These are phyloP conservation scores for Eupristina koningsbergeri DNA, from an alignment of 1,140 invertebrate genomes.

Conservation along the genomic window DNA sequence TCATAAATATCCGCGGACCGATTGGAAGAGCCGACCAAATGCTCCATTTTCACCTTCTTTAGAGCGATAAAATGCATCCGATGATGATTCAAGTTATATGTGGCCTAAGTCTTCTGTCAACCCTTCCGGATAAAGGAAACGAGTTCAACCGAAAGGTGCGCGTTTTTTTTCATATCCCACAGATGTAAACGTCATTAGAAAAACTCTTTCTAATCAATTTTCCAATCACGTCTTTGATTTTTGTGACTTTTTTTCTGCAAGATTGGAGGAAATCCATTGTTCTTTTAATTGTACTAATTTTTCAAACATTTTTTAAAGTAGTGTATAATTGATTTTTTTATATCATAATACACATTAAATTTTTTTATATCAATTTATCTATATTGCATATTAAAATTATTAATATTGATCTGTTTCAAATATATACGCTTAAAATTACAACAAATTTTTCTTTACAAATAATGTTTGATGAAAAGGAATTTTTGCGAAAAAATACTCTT, in stretches of 20 bases:
- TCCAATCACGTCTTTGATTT: not conserved
- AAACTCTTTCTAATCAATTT: slow-evolving; percentile 28
- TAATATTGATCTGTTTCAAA: too few relatives aligned
- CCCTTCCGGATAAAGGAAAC: not conserved
- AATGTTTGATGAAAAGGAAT: too few relatives aligned
- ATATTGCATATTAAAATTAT: too few relatives aligned
- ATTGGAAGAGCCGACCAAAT: not conserved
- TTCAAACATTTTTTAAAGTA: not conserved
- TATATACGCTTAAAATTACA: too few relatives aligned
- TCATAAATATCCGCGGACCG: not conserved
- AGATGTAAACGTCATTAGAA: slow-evolving; percentile 9
- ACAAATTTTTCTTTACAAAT: too few relatives aligned
- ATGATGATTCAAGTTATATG: not conserved
- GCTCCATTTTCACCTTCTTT: slow-evolving; percentile 4
- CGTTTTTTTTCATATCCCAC: not conserved
- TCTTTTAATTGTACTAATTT: slow-evolving; percentile 18
- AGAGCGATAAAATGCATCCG: not conserved
- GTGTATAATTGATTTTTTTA: not conserved
- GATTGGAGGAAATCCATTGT: not conserved
- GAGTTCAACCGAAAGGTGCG: not conserved
- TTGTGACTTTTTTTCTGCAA: slow-evolving; percentile 10
- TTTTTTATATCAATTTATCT: too few relatives aligned
- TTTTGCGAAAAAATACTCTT: too few relatives aligned
- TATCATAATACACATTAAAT: too few relatives aligned
- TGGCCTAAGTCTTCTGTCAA: not conserved